A percentile compares a stretch with the other conserved stretches of the same genome.
Evolutionary conservation across 2,888 invertebrate species (phyloP).

Genomic region (Tortrix viridana): DNA sequence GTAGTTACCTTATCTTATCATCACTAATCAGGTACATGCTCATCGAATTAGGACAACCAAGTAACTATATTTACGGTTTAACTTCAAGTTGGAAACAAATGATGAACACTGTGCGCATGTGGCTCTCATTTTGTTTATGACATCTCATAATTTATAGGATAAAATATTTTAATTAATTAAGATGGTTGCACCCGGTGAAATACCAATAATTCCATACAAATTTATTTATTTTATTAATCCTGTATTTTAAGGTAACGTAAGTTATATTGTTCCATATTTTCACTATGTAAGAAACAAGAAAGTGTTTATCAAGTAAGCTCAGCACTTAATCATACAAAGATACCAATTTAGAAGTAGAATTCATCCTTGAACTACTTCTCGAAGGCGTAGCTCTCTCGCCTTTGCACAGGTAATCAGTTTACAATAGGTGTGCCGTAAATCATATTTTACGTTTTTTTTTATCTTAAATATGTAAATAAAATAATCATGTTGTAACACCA

Average conservation of each 20-base stretch:
- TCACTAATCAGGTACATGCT: constrained; percentile 21
- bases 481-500: constrained; percentile 5
- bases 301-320: background rate
- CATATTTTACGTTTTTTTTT: background rate
- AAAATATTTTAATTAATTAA: too few species aligned
- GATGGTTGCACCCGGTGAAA: too few species aligned
- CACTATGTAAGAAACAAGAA: background rate
- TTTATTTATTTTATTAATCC: too few species aligned
- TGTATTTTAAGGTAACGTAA: too few species aligned
- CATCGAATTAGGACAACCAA: background rate
- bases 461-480: constrained; percentile 8
- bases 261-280: background rate
- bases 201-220: too few species aligned
- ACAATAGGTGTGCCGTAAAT: constrained; percentile 5
- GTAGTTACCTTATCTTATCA: constrained; percentile 31
- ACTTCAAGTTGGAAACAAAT: background rate
- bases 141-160: too few species aligned
- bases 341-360: constrained; percentile 16
- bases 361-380: constrained; percentile 30
- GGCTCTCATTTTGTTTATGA: too few species aligned
- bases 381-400: constrained; percentile 19
- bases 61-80: background rate
- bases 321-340: constrained; percentile 5
- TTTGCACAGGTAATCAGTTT: constrained; percentile 13
- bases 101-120: too few species aligned